Base-by-base conservation (phyloP, 2,113 vertebrate genomes). In the Pseudopipra pipra region DNA sequence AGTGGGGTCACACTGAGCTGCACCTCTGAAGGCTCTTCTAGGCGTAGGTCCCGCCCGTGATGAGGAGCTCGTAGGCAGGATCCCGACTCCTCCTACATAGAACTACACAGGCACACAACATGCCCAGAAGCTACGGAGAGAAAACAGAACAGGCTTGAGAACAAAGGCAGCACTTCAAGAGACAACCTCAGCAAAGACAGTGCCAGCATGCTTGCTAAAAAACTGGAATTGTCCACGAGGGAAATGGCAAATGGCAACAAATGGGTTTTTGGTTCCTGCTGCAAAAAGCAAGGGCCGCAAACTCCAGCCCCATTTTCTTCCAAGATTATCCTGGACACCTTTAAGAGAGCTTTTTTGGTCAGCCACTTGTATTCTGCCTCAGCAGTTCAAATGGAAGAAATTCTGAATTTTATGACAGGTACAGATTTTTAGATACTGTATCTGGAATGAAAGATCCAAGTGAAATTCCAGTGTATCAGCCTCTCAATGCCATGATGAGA, bases 51-150 rank as follows among this genome's bases (percentile, higher is more conserved):
- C 98, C 99, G 0, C 98, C 98, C 8, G 98, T 98, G 96, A 99
- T 98, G 75, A 99, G 99, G 24, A 99, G 99, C 90, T 99, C 98
- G 0, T 99, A 99, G n/a, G 99, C 98, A 80, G 99, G 99, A 83
- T 99, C 99, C 95, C 98, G 98, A 97, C 98, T 98, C 97, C 98
- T 98, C 96, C 98, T 98, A 96, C 98, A 99, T 90, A 99, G 89
- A 70, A 99, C 99, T 35, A 99, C 96, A 92, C 98, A 99, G 7
- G 99, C 99, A 82, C 99, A 99, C 95, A 99, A 94, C 99, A 99
- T 99, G 86, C 99, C 99, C 98, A 99, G 98, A 92, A 99, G 98
- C 99, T 99, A 85, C 1, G 44, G 97, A 68, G 72, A 59, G 66
- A 85, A 67, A 67, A 89, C 97, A 96, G 97, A 90, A 58, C 78